A percentile compares a stretch with the other conserved stretches of the same genome.
These are phyloP conservation scores for Chironex yamaguchii DNA, from an alignment of 30 jellyfish, hydroid and myxozoan species.

Conservation along the genomic window DNA sequence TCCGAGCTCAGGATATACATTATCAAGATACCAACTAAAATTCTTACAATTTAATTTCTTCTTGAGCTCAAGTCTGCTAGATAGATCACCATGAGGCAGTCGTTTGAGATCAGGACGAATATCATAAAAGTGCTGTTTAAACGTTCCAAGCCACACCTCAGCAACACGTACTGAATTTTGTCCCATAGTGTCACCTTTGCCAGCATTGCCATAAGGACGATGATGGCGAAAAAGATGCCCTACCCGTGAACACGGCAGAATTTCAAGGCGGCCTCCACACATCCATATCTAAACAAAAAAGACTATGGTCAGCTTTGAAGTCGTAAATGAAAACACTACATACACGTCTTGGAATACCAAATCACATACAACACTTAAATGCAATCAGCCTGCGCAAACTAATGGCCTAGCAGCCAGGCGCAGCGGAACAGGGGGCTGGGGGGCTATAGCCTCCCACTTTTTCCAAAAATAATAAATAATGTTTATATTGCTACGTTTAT, in stretches of 20 bases:
- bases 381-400: no score
- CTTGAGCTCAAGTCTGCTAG: constrained; percentile 61
- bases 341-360: no score
- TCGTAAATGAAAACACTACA: no score
- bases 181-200: constrained; percentile 78
- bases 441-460: no score
- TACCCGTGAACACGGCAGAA: constrained; percentile 94
- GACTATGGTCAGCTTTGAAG: no score
- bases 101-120: constrained; percentile 67
- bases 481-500: no score
- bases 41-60: constrained; percentile 68
- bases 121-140: constrained; percentile 76
- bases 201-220: constrained; percentile 84
- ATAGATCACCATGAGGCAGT: constrained; percentile 53
- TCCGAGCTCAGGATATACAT: constrained; percentile 82
- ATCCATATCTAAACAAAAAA: constrained; percentile 96
- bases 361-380: no score
- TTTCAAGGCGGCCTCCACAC: constrained; percentile 92
- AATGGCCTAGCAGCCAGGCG: no score
- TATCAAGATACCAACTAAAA: constrained; percentile 78
- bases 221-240: constrained; percentile 90
- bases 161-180: constrained; percentile 81
- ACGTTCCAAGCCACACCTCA: constrained; percentile 89
- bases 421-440: no score
- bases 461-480: no score